Base-by-base conservation (phyloP, 2,113 vertebrate species). In the Strix uralensis region DNA sequence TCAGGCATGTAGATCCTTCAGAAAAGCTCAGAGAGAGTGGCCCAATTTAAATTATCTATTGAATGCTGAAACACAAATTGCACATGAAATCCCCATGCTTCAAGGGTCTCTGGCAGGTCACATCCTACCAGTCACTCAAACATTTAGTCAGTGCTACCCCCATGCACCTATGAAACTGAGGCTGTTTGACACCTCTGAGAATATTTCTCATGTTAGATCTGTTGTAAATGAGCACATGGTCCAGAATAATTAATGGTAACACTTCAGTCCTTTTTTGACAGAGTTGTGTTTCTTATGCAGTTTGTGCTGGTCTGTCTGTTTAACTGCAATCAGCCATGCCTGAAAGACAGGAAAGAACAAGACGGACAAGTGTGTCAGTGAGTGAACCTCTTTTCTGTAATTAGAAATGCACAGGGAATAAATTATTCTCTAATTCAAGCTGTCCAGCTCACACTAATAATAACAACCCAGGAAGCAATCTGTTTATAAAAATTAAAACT, bases 381-480 rank as follows among this genome's bases (percentile, higher is more conserved):
- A 98, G 96, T 73, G 95, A 98, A 97, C 98, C 93, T 62, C 97
- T 97, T 97, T 97, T 81, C 98, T 95, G 97, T 98, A 98, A 98
- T 98, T 98, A 98, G 98, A 98, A 98, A 98, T 98, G 98, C 98
- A 98, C 98, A 84, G 98, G 97, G 98, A 98, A 98, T 98, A 98
- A 98, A 98, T 98, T 98, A 98, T 98, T 97, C 97, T 97, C 97
- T 71, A 97, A 97, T 98, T 98, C 98, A 98, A 98, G 98, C 98
- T 98, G 98, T 98, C 98, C 98, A 97, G 98, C 95, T 98, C 97
- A 95, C 97, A 98, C 98, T 98, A 98, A 98, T 98, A 98, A 98
- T 94, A 98, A 98, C 98, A 98, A 97, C 97, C 96, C 79, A 88
- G 93, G 95, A 96, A 97, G 97, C 97, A 98, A 98, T 97, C 98